A percentile compares a stretch with the other conserved stretches of the same genome.
These are phyloP conservation scores for Dendronephthya gigantea DNA, from an alignment of 64 coral and sea anemone species.

Conservation along the genomic window DNA sequence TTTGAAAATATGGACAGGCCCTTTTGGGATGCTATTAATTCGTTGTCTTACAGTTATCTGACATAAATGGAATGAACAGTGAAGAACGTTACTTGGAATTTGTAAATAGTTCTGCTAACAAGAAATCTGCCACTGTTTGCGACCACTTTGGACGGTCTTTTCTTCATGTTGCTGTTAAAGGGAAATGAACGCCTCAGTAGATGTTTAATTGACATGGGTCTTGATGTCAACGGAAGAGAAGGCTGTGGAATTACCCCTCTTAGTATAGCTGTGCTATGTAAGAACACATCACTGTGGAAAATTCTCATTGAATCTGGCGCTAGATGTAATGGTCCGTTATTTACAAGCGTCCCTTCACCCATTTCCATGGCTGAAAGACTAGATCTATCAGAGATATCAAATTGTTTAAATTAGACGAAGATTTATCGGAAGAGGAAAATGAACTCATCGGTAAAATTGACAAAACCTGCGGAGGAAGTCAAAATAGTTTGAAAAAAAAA, in stretches of 20 bases:
- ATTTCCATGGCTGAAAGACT: not conserved
- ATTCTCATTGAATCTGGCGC: not conserved
- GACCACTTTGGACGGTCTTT: constrained; percentile 11
- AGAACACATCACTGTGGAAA: not conserved
- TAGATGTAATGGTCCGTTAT: not conserved
- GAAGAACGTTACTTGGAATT: not conserved
- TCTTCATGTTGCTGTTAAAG: constrained; percentile 28
- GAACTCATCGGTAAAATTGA: too few species aligned
- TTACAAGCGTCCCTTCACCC: constrained; percentile 8
- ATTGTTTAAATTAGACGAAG: not conserved
- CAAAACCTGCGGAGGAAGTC: not conserved
- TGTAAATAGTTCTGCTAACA: not conserved
- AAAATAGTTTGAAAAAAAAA: not conserved
- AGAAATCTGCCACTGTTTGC: not conserved
- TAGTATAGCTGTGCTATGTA: not conserved
- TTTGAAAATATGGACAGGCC: constrained; percentile 26
- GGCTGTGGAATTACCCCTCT: constrained; percentile 24
- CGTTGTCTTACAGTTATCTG: not conserved
- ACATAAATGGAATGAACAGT: not conserved
- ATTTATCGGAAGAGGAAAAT: not conserved
- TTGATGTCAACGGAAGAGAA: constrained; percentile 15
- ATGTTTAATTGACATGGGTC: not conserved
- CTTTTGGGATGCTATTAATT: constrained; percentile 21
- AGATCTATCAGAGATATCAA: not conserved
- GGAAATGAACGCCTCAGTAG: not conserved